phyloP scores from a whole-genome alignment of 1,140 invertebrate genomes.

The Macrobrachium nipponense region DNA sequence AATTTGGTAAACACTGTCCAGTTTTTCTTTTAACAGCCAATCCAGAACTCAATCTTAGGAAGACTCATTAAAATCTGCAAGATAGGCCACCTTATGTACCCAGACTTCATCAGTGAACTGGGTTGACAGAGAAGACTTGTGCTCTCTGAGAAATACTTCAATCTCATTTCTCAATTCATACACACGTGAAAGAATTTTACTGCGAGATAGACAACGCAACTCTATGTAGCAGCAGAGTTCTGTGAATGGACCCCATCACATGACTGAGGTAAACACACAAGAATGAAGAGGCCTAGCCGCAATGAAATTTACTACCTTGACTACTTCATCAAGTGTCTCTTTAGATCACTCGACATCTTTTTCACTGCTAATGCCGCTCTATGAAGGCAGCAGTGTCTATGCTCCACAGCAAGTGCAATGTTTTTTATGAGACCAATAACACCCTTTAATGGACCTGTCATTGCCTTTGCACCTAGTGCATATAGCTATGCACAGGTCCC shows the following conservation, averaged over 20 bases:
- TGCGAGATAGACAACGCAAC: neutral
- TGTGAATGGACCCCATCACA: too few relatives aligned
- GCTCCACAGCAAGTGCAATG: too few relatives aligned
- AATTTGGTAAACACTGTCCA: too few relatives aligned
- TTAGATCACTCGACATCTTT: slow-evolving; percentile 16
- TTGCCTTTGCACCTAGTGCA: too few relatives aligned
- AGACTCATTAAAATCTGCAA: neutral
- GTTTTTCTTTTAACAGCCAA: too few relatives aligned
- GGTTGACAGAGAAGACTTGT: too few relatives aligned
- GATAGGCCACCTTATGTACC: neutral
- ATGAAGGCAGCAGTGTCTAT: slow-evolving; percentile 25
- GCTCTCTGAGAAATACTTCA: too few relatives aligned
- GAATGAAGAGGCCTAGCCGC: slow-evolving; percentile 8
- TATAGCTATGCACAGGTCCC: too few relatives aligned
- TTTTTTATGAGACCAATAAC: neutral
- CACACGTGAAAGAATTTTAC: slow-evolving; percentile 30
- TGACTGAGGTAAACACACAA: neutral
- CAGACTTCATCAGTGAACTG: slow-evolving; percentile 7
- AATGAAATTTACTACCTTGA: slow-evolving; percentile 28
- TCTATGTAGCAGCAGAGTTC: too few relatives aligned
- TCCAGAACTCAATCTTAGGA: neutral
- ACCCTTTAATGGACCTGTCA: too few relatives aligned
- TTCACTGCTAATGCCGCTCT: slow-evolving; percentile 10
- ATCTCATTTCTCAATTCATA: too few relatives aligned
- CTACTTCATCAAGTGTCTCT: slow-evolving; percentile 9